Conservation (phyloP, 1,140 invertebrate species). For the Aricia agestis region DNA sequence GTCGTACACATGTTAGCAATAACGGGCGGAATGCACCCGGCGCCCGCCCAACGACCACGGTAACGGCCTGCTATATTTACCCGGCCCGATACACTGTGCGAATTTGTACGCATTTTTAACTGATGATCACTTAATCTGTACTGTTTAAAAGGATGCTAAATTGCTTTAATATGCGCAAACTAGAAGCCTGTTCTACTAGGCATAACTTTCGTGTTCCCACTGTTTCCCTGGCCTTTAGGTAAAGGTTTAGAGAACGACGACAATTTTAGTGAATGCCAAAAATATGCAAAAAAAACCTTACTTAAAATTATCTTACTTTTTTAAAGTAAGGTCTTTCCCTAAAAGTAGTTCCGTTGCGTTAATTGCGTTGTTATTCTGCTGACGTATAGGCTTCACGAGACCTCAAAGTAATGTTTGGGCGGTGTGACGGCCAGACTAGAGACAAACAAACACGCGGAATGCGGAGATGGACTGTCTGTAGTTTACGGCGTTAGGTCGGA, state of each 20-base stretch:
- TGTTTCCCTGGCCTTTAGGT: too few relatives aligned
- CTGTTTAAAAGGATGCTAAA: too few relatives aligned
- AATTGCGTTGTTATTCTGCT: neutral
- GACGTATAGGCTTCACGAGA: neutral
- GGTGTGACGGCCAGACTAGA: conserved; percentile 18
- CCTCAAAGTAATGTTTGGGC: conserved; percentile 21
- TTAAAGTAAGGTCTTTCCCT: too few relatives aligned
- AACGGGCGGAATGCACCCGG: neutral
- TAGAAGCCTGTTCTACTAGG: too few relatives aligned
- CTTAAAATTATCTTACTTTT: too few relatives aligned
- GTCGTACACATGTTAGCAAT: neutral
- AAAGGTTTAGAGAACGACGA: too few relatives aligned
- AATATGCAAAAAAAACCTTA: too few relatives aligned
- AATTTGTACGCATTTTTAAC: neutral
- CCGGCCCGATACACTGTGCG: neutral
- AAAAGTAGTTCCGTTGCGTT: too few relatives aligned
- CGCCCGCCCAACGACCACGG: neutral
- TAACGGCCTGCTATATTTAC: conserved; percentile 7
- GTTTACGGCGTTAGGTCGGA: conserved; percentile 20
- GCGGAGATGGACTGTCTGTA: conserved; percentile 19
- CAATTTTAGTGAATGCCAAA: too few relatives aligned
- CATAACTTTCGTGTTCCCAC: too few relatives aligned
- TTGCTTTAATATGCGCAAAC: too few relatives aligned
- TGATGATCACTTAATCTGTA: neutral
- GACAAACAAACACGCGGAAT: conserved; percentile 22